These are phyloP conservation scores for Arothron firmamentum DNA, from an alignment of 2,113 vertebrate genomes.

Conservation along the genomic window DNA sequence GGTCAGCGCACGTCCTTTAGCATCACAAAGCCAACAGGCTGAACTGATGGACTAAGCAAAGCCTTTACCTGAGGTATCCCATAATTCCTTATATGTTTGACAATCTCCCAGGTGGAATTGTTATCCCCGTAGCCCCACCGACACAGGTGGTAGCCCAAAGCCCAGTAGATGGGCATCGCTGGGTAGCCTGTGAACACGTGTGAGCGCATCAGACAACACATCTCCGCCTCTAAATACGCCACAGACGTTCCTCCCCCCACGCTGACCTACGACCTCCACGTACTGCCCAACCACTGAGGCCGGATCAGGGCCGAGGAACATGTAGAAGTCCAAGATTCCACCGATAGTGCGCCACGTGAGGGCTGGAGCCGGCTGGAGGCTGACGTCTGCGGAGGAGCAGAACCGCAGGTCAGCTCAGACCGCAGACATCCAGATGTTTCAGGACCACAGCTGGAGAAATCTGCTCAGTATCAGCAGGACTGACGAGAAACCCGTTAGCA, in stretches of 20 bases:
- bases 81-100: constrained; percentile 78
- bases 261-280: constrained; percentile 83
- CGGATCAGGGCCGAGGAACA: constrained; percentile 81
- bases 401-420: background rate
- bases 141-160: constrained; percentile 85
- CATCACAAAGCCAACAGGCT: background rate
- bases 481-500: background rate
- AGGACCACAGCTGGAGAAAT: no score
- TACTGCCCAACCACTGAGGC: constrained; percentile 80
- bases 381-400: constrained; percentile 73
- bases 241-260: background rate
- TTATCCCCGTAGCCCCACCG: constrained; percentile 85
- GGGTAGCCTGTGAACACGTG: constrained; percentile 67
- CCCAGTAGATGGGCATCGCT: constrained; percentile 84
- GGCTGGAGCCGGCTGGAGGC: constrained; percentile 80
- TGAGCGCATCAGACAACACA: background rate
- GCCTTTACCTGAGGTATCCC: constrained; percentile 72
- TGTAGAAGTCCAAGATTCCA: constrained; percentile 84
- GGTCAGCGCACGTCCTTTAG: background rate
- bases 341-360: constrained; percentile 87
- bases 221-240: background rate
- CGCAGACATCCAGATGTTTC: no score
- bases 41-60: background rate
- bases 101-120: constrained; percentile 78
- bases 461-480: no score